These are phyloP conservation scores for Alaudala cheleensis DNA, from an alignment of 2,113 vertebrate genomes.

Conservation along the genomic window DNA sequence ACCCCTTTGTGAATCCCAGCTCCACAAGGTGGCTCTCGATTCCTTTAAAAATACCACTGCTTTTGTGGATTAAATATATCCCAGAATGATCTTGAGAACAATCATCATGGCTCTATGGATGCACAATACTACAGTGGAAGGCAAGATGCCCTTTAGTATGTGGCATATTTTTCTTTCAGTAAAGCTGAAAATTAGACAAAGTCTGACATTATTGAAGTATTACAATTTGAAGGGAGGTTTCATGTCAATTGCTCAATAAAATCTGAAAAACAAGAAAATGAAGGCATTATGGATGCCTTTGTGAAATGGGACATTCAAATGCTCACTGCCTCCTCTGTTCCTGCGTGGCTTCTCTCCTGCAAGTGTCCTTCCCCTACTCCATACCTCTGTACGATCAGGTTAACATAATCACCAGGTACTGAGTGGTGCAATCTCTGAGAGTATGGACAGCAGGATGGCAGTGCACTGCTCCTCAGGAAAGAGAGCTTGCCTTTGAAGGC, in stretches of 20 bases:
- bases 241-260: not conserved
- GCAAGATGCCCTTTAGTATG: not conserved
- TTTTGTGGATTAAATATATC: not conserved
- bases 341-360: not conserved
- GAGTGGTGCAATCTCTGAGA: not conserved
- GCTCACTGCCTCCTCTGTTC: not conserved
- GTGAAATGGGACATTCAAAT: not conserved
- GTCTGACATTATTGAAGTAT: not conserved
- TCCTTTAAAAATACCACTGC: not conserved
- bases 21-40: constrained; percentile 68
- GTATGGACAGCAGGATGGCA: not conserved
- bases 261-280: not conserved
- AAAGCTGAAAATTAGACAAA: not conserved
- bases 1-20: not conserved
- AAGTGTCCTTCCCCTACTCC: not conserved
- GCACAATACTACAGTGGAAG: not conserved
- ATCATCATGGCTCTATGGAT: not conserved
- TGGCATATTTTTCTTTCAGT: not conserved
- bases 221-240: not conserved
- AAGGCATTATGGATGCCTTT: not conserved
- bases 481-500: not conserved
- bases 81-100: not conserved
- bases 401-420: not conserved
- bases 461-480: not conserved
- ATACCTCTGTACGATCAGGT: not conserved